Conservation (phyloP, 1,140 invertebrate species). For the Rhizoglyphus robini region DNA sequence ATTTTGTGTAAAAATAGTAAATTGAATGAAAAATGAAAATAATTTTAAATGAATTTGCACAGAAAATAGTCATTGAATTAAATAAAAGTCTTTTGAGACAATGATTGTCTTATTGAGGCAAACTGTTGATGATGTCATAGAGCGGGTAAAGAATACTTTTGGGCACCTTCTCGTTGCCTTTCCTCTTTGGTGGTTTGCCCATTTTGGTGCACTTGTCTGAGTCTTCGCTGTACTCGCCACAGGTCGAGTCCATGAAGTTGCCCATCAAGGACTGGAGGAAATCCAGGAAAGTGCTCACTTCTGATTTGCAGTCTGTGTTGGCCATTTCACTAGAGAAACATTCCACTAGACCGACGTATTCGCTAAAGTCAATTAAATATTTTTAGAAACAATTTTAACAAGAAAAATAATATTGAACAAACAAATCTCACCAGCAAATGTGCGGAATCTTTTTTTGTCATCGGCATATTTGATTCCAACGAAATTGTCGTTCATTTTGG, state of each 20-base stretch:
- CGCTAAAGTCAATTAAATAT: background rate
- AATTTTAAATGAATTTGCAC: too few species aligned
- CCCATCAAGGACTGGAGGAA: background rate
- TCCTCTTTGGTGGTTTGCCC: background rate
- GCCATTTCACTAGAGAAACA: slow-evolving; percentile 4
- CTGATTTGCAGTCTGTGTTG: slow-evolving; percentile 1
- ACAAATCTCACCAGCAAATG: background rate
- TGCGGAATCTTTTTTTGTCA: slow-evolving; percentile 9
- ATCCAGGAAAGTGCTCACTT: background rate
- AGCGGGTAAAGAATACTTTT: background rate
- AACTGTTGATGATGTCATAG: background rate
- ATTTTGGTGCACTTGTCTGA: background rate
- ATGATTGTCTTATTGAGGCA: background rate
- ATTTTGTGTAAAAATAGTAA: too few species aligned
- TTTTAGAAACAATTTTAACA: background rate
- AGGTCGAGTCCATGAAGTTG: slow-evolving; percentile 12
- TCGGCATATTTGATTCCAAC: background rate
- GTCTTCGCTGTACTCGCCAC: slow-evolving; percentile 16
- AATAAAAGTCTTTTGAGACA: too few species aligned
- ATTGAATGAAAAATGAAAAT: too few species aligned
- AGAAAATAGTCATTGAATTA: too few species aligned
- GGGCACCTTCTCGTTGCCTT: background rate
- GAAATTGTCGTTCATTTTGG: background rate
- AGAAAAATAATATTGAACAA: background rate
- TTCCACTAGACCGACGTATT: background rate